Base-by-base conservation (phyloP, 1,140 invertebrate genomes). In the Zeugodacus cucurbitae region DNA sequence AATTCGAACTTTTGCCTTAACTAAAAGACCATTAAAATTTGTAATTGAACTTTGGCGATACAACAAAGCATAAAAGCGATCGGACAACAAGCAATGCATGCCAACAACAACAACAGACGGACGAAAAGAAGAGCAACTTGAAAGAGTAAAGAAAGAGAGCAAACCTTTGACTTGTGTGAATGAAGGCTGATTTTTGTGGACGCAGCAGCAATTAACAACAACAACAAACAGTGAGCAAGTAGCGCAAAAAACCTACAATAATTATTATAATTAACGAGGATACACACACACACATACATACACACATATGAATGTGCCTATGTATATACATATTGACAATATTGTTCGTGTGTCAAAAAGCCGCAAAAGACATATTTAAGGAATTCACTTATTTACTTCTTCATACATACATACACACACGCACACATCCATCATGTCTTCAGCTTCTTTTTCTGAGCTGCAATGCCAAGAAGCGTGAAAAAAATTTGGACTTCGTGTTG, bases 41-140 rank as follows among this genome's bases (percentile, higher is more conserved):
- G 74, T 82, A 82, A 82, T 82, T 82, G 74, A 82, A 82, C 74
- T 82, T 44, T 48, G 41, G 74, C 37, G 74, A 48, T 54, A 82
- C 5, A 82, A 8, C 70, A 6, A 41, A 41, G 70, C 37, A 10
- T 3, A 74, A 41, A 74, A 41, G 37, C 17, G 32, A 74, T 74
- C 70, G 37, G 37, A 74, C 37, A 74, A n/a, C n/a, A 22, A 26
- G 37, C n/a, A 26, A 26, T 82, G 41, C n/a, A 82, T 37, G n/a
- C 22, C 74, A 48, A 74, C 22, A 32, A n/a, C n/a, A 67, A 32
- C 29, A n/a, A 82, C 20, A 48, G 41, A 41, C n/a, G 26, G n/a
- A 26, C 41, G 41, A n/a, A 48, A 82, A 48, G 74, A 82, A 82
- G 74, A 37, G 70, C 70, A 44, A 41, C 32, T 29, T 67, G 62